Conservation (phyloP, 1,140 invertebrate genomes). For the Drosophila bocqueti region DNA sequence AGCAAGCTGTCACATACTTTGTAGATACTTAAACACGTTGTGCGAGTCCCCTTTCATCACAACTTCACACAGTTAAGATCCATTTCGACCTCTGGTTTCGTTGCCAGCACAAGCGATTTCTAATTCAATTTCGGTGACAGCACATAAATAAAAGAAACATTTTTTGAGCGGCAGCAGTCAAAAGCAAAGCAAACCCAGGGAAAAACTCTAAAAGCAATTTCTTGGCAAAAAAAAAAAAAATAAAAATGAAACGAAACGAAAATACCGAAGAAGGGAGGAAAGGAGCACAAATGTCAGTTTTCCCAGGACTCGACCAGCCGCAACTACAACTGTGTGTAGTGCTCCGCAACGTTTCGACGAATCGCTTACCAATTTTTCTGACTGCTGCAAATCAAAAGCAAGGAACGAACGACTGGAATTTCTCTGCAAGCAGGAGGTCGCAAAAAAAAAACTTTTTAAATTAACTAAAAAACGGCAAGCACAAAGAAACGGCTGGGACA, state of each 20-base stretch:
- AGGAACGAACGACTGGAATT: constrained; percentile 43
- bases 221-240: constrained; percentile 54
- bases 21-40: not conserved
- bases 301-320: constrained; percentile 62
- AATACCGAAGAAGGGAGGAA: constrained; percentile 18
- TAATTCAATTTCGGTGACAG: constrained; percentile 82
- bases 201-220: constrained; percentile 80
- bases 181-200: constrained; percentile 54
- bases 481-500: constrained; percentile 21
- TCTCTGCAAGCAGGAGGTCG: constrained; percentile 25
- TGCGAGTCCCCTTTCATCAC: not conserved
- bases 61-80: constrained; percentile 22
- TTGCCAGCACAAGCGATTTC: constrained; percentile 67
- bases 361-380: constrained; percentile 82
- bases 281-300: constrained; percentile 79
- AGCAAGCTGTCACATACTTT: constrained; percentile 1
- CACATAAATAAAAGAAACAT: constrained; percentile 81
- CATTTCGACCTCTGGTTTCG: constrained; percentile 12
- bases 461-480: constrained; percentile 75
- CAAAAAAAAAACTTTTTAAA: constrained; percentile 77
- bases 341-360: constrained; percentile 61
- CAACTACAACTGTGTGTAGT: constrained; percentile 37
- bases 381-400: constrained; percentile 79
- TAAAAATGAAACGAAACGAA: not conserved
- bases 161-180: constrained; percentile 64